Evolutionary conservation across 2,113 vertebrate genomes (phyloP), one percentile per base, ranked within the genome.

Genomic region (Geococcyx californianus): DNA sequence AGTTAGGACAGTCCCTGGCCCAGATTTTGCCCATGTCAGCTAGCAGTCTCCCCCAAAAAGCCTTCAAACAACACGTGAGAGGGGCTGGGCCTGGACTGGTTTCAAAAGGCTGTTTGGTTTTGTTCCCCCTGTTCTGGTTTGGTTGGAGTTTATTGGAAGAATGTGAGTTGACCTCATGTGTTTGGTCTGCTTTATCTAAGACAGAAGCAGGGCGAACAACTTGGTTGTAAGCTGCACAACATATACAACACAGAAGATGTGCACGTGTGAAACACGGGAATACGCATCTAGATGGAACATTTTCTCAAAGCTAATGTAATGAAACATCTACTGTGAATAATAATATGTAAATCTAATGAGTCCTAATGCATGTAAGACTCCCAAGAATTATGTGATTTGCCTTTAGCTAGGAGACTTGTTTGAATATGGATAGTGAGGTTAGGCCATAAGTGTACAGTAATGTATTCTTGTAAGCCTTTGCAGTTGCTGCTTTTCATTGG

Each of bases 401-500:
- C n/a, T n/a, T 89, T 83, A 87, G 64, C 93, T 56, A 78, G 79
- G 63, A 92, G 60, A 60, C 54, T 94, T 93, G 73, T 95, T 92
- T 96, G 91, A 94, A 93, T 95, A 92, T 44, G 93, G 68, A 92
- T 94, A 28, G 78, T 63, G 69, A 88, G 84, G 69, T 97, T 84
- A 96, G 85, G 73, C 87, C 69, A 13, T 67, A 87, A 91, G 75
- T 26, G 52, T 72, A 66, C 56, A 64, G 44, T 78, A 79, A 93
- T 38, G 34, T 93, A 84, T 89, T 92, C 93, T 28, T 74, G 42
- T 83, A 94, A 89, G 68, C 78, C 75, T 95, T 68, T 87, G 49
- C 64, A 72, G 56, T 74, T 84, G 77, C 74, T 92, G 15, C 44
- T 74, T 85, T 88, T 96, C 84, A 86, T 51, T 93, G 58, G 45